Conservation (phyloP, 2,888 invertebrate genomes). For the Drosophila hamatofila region DNA sequence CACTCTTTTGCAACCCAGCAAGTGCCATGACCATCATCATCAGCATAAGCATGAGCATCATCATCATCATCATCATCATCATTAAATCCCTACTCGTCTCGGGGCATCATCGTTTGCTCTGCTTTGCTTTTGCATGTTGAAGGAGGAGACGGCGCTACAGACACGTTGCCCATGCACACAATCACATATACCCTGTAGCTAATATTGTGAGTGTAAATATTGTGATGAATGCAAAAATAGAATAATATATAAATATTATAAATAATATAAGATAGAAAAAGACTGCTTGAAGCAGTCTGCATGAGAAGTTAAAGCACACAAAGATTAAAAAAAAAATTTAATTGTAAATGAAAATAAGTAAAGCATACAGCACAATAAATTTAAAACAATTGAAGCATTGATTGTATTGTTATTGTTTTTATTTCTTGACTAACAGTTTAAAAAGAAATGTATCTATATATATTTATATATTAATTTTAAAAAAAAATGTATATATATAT, state of each 20-base stretch:
- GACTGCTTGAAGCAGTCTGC: too few species aligned
- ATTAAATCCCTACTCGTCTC: constrained; percentile 49
- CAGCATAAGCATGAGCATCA: constrained; percentile 11
- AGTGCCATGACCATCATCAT: constrained; percentile 34
- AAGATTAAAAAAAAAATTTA: too few species aligned
- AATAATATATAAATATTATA: not conserved
- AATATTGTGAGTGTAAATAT: not conserved
- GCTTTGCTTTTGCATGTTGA: constrained; percentile 45
- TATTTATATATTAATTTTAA: too few species aligned
- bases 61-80: constrained; percentile 39
- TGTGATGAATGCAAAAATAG: not conserved
- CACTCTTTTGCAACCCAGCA: constrained; percentile 22
- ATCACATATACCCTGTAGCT: constrained; percentile 37
- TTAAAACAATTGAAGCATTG: too few species aligned
- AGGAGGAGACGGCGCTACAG: constrained; percentile 13
- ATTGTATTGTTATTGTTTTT: too few species aligned
- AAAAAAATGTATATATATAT: too few species aligned
- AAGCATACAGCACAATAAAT: too few species aligned
- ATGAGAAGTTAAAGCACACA: too few species aligned
- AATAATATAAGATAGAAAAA: too few species aligned
- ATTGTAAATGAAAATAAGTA: too few species aligned
- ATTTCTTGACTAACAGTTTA: too few species aligned
- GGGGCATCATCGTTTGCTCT: constrained; percentile 41
- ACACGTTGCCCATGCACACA: constrained; percentile 3
- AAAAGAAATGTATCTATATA: too few species aligned